These are phyloP conservation scores for Drosophila merina DNA, from an alignment of 2,888 invertebrate species.

Conservation along the genomic window DNA sequence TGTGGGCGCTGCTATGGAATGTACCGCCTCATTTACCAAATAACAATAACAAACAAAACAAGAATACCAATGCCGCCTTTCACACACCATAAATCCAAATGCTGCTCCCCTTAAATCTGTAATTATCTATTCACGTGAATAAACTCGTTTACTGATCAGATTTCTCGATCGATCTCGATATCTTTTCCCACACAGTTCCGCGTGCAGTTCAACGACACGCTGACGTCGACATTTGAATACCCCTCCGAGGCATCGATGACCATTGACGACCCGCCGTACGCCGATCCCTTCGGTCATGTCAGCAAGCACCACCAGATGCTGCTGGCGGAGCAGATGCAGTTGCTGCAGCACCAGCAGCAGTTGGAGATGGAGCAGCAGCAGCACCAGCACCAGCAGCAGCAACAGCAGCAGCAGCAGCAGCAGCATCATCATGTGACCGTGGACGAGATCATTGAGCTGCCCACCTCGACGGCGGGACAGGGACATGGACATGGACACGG, in stretches of 20 bases:
- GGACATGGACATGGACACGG: conserved; percentile 37
- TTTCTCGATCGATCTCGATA: background rate
- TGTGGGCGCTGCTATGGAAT: too few species aligned
- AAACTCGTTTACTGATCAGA: too few species aligned
- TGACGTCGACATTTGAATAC: conserved; percentile 95
- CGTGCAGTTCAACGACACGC: conserved; percentile 94
- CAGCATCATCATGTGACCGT: conserved; percentile 82
- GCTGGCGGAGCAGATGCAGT: conserved; percentile 69
- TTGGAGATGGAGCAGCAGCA: conserved; percentile 50
- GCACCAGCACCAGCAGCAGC: conserved; percentile 57
- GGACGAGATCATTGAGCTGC: conserved; percentile 83
- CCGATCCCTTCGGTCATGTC: conserved; percentile 73
- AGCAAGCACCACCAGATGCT: conserved; percentile 68
- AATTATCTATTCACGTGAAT: background rate
- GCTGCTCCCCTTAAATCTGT: too few species aligned
- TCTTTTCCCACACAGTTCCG: conserved; percentile 89
- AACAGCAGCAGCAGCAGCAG: conserved; percentile 65
- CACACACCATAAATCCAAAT: too few species aligned
- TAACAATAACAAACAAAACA: too few species aligned
- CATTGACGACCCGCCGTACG: conserved; percentile 86
- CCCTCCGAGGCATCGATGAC: conserved; percentile 94
- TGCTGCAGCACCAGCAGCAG: conserved; percentile 56
- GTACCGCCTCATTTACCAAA: too few species aligned
- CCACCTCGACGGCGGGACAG: conserved; percentile 63
- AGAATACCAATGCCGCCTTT: too few species aligned